Conservation (phyloP, 2,113 vertebrate genomes). For the Scatophagus argus region DNA sequence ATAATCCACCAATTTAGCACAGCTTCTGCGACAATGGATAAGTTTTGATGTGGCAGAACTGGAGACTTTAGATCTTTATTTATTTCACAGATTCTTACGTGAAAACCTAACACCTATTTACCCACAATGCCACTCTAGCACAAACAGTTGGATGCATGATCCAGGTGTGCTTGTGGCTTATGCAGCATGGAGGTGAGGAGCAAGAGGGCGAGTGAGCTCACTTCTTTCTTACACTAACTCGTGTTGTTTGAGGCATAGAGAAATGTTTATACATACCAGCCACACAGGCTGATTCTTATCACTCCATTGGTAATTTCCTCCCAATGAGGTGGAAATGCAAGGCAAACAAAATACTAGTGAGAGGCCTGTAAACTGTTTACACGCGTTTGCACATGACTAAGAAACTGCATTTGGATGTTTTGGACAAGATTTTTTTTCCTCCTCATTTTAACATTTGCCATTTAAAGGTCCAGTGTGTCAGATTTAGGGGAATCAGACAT, state of each 20-base stretch:
- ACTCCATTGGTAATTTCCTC: constrained; percentile 35
- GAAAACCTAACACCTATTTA: too few relatives aligned
- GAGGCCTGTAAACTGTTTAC: background rate
- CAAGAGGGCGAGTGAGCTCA: too few relatives aligned
- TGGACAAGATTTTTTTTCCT: background rate
- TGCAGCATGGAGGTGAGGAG: background rate
- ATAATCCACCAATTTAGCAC: too few relatives aligned
- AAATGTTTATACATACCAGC: constrained; percentile 17
- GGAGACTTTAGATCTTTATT: too few relatives aligned
- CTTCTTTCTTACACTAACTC: too few relatives aligned
- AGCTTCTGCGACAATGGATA: too few relatives aligned
- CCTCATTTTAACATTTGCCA: background rate
- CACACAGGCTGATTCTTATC: constrained; percentile 39
- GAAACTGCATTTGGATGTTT: background rate
- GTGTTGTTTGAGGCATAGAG: background rate
- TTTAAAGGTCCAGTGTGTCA: too few relatives aligned
- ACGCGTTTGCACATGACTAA: background rate
- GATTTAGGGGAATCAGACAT: too few relatives aligned
- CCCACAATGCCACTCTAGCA: too few relatives aligned
- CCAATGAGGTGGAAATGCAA: constrained; percentile 48
- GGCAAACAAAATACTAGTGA: background rate
- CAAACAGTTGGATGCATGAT: too few relatives aligned
- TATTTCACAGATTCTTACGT: too few relatives aligned
- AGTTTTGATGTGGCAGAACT: too few relatives aligned
- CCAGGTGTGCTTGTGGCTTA: background rate